Evolutionary conservation across 2,888 invertebrate genomes (phyloP), one percentile per base, ranked within the genome.

Genomic region (Leptopilina syphax): DNA sequence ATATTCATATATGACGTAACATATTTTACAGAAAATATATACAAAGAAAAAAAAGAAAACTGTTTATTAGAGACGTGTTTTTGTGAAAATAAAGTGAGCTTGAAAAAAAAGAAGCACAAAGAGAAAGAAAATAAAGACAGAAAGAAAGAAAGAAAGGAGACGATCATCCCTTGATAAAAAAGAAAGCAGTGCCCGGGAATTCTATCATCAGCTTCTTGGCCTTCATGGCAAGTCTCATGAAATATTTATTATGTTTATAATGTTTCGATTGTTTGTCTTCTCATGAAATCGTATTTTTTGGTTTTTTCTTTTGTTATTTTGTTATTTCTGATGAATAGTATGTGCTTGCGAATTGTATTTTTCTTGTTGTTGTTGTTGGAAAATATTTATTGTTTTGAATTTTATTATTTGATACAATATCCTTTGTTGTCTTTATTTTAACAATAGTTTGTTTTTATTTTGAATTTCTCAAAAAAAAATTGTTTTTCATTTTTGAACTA

Each of bases 141-240:
- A 10, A 50, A 10, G 2, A 50, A 50, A 63, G 6, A 60, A 70
- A 24, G 27, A 57, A 54, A 44, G 5, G 50, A 50, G 27, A 73
- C 54, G 12, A 73, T 34, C 9, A 73, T 34, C 27, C 12, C 57
- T 73, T 44, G 44, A 50, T 34, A 34, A 34, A 34, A 34, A 34
- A 34, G 27, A 73, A 63, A 73, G 73, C 34, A 9, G 73, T 57
- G 68, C 70, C 77, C 78, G 78, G 77, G 63, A 65, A 79, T 77
- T 65, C 76, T 80, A 81, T 77, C 80, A 70, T 34, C 81, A 79
- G 70, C 79, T 79, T 80, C 81, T 79, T 79, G 77, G 68, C 81
- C 81, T 80, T 78, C 79, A 81, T 80, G 83, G 83, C 82, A 83
- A 79, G 81, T 57, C 12, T 67, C 73, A 67, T 60, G 73, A 67